Evolutionary conservation across 2,113 vertebrate genomes (phyloP).

Genomic region (Orientallactaga bullata): DNA sequence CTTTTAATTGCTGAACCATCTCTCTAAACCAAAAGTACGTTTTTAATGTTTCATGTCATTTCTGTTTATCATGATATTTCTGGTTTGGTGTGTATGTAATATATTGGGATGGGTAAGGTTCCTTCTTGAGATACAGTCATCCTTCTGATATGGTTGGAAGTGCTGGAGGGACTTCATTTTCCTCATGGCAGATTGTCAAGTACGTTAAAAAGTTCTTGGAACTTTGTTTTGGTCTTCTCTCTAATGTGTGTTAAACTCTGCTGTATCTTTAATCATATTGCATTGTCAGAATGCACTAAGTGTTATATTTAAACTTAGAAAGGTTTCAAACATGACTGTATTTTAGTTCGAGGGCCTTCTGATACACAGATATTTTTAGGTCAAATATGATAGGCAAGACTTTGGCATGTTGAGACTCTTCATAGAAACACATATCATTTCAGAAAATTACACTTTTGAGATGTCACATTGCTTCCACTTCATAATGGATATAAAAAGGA

Average conservation of each 20-base stretch:
- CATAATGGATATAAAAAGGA: slow-evolving; percentile 20
- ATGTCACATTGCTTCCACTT: slow-evolving; percentile 17
- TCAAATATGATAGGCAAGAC: not conserved
- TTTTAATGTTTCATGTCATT: slow-evolving; percentile 12
- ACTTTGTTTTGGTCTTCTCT: not conserved
- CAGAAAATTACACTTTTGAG: not conserved
- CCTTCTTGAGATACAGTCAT: not conserved
- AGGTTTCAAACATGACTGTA: not conserved
- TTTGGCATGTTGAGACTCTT: not conserved
- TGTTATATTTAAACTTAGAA: slow-evolving; percentile 28
- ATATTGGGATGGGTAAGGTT: not conserved
- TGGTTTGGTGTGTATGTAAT: not conserved
- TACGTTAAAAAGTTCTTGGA: slow-evolving; percentile 12
- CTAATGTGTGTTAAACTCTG: not conserved
- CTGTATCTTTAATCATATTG: not conserved
- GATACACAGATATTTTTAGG: slow-evolving; percentile 33
- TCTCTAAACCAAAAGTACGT: not conserved
- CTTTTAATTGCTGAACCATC: too few relatives aligned
- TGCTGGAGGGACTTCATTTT: slow-evolving; percentile 16
- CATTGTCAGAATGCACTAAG: not conserved
- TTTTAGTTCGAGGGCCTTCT: slow-evolving; percentile 21
- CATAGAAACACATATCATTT: not conserved
- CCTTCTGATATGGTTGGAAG: not conserved
- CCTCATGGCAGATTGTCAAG: not conserved
- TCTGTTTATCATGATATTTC: not conserved